These are phyloP conservation scores for Tuberolachnus salignus DNA, from an alignment of 2,888 invertebrate species.

Conservation along the genomic window DNA sequence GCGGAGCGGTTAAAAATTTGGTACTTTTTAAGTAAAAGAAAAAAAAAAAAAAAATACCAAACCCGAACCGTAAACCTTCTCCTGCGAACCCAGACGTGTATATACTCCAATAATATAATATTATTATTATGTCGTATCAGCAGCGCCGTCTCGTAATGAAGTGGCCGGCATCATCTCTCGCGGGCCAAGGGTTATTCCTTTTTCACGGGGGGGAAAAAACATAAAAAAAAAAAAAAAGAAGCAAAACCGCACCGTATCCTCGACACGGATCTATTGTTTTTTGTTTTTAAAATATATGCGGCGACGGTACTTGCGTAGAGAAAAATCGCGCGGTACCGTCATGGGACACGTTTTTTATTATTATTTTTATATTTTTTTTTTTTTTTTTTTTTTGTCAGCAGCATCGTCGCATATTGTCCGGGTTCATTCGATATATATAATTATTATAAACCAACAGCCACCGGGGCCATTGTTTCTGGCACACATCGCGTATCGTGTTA, in stretches of 20 bases:
- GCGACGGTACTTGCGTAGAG: not conserved
- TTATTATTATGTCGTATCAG: slow-evolving; percentile 28
- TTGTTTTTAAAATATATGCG: slow-evolving; percentile 20
- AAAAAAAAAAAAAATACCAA: no score
- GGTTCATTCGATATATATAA: slow-evolving; percentile 42
- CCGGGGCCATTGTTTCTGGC: slow-evolving; percentile 28
- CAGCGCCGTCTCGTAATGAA: slow-evolving; percentile 22
- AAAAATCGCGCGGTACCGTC: slow-evolving; percentile 50
- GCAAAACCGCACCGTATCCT: slow-evolving; percentile 5
- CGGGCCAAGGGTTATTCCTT: slow-evolving; percentile 35
- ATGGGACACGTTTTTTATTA: slow-evolving; percentile 36
- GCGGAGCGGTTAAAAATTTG: no score
- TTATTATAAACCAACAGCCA: not conserved
- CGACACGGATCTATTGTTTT: slow-evolving; percentile 47
- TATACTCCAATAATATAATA: no score
- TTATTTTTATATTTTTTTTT: no score
- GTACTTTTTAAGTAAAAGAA: no score
- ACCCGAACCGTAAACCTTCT: no score
- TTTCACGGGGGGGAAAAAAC: not conserved
- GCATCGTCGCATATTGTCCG: slow-evolving; percentile 20
- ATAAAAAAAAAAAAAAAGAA: slow-evolving; percentile 8
- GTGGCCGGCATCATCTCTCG: no score
- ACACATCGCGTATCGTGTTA: not conserved
- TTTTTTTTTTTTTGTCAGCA: slow-evolving; percentile 7
- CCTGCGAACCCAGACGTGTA: no score